A percentile compares a stretch with the other conserved stretches of the same genome.
phyloP scores from a whole-genome alignment of 2,797 vertebrate species.

The Eutrigla gurnardus region DNA sequence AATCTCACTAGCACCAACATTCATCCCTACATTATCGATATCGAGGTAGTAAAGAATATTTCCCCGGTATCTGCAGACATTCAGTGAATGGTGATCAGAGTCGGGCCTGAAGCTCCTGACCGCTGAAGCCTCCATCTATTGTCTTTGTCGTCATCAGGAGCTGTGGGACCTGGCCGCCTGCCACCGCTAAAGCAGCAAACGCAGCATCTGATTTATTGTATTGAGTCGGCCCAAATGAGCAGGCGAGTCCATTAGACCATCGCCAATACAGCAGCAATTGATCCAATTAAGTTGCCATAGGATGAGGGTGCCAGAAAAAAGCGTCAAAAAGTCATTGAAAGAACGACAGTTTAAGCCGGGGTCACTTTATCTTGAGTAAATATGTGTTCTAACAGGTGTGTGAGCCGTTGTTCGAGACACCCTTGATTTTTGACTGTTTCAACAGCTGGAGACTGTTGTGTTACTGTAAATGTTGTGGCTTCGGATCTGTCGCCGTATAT shows the following conservation, averaged over 20 bases:
- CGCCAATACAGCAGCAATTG: slow-evolving; percentile 40
- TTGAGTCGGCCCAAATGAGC: slow-evolving; percentile 47
- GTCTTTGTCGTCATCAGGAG: slow-evolving; percentile 31
- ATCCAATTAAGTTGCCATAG: slow-evolving; percentile 47
- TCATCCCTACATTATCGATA: too few species aligned
- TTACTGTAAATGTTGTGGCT: slow-evolving; percentile 23
- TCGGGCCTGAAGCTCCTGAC: background rate
- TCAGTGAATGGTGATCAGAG: background rate
- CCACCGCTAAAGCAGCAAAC: slow-evolving; percentile 34
- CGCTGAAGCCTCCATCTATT: background rate
- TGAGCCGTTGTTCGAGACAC: slow-evolving; percentile 1
- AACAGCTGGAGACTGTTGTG: slow-evolving; percentile 8
- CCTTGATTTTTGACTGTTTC: slow-evolving; percentile 1
- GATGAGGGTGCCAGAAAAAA: background rate
- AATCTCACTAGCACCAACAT: too few species aligned
- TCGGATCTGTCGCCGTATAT: slow-evolving; percentile 9
- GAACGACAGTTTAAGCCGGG: slow-evolving; percentile 11
- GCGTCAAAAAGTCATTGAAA: background rate
- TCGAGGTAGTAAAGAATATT: too few species aligned
- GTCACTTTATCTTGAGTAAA: slow-evolving; percentile 37
- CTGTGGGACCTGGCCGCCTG: slow-evolving; percentile 29
- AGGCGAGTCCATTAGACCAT: slow-evolving; percentile 51
- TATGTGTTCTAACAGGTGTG: slow-evolving; percentile 11
- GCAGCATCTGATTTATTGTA: slow-evolving; percentile 46
- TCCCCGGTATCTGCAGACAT: background rate